These are phyloP conservation scores for Choreutis nemorana DNA, from an alignment of 2,888 invertebrate species.

Conservation along the genomic window DNA sequence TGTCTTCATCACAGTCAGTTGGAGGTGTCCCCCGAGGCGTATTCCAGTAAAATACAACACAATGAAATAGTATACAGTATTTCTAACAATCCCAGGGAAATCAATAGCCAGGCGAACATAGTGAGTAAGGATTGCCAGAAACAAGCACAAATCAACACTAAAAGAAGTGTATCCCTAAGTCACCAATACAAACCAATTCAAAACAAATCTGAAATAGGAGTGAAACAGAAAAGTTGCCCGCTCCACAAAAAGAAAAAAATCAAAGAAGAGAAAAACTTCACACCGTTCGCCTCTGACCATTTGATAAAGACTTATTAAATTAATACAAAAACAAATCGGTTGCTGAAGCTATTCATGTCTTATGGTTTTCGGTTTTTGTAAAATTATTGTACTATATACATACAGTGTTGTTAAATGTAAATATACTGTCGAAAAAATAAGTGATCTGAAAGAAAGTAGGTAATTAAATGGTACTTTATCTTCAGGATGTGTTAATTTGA, in stretches of 20 bases:
- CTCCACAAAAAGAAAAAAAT: constrained; percentile 46
- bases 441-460: too few species aligned
- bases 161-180: constrained; percentile 41
- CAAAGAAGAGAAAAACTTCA: constrained; percentile 30
- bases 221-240: constrained; percentile 46
- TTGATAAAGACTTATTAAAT: constrained; percentile 52
- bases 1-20: constrained; percentile 55
- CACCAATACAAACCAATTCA: constrained; percentile 47
- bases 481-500: too few species aligned
- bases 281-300: constrained; percentile 46
- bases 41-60: constrained; percentile 18
- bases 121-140: constrained; percentile 34
- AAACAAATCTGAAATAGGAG: constrained; percentile 47
- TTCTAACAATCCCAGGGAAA: too few species aligned
- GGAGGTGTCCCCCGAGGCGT: constrained; percentile 31
- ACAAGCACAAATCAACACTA: constrained; percentile 15
- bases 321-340: too few species aligned
- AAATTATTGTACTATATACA: too few species aligned
- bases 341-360: too few species aligned
- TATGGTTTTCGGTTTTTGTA: constrained; percentile 8
- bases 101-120: too few species aligned
- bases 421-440: too few species aligned
- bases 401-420: too few species aligned
- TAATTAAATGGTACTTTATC: too few species aligned
- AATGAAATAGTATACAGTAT: constrained; percentile 11